Conservation (phyloP, 2,113 vertebrate species). For the Sigmodon hispidus region DNA sequence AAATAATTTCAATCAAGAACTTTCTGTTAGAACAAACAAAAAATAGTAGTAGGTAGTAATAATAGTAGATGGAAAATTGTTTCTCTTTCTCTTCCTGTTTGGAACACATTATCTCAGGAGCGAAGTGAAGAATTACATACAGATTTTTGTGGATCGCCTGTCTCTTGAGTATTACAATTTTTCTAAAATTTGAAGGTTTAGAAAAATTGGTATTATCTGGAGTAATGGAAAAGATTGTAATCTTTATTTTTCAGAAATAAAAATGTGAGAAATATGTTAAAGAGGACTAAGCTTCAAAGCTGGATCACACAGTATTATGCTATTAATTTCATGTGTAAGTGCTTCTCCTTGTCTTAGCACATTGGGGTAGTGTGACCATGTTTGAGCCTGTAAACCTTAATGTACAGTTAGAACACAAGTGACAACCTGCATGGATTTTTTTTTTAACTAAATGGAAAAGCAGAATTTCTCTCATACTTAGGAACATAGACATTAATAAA, state of each 20-base stretch:
- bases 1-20: constrained; percentile 61
- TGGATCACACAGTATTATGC: too few species aligned
- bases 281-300: neutral
- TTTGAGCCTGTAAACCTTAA: constrained; percentile 12
- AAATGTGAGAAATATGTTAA: constrained; percentile 27
- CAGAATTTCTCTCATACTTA: constrained; percentile 35
- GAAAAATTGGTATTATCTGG: constrained; percentile 44
- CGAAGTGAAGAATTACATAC: constrained; percentile 20
- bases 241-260: constrained; percentile 60
- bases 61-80: constrained; percentile 29
- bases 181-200: constrained; percentile 48
- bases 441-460: neutral
- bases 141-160: constrained; percentile 41
- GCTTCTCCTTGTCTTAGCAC: neutral
- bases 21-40: constrained; percentile 61
- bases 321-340: constrained; percentile 17
- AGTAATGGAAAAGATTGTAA: constrained; percentile 29
- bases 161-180: constrained; percentile 58
- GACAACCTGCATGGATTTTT: neutral
- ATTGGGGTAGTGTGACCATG: neutral
- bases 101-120: constrained; percentile 59
- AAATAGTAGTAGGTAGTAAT: neutral
- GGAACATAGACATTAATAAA: constrained; percentile 46
- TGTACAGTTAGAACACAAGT: neutral
- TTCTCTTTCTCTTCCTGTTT: constrained; percentile 34